These are phyloP conservation scores for Lycodopsis pacificus DNA, from an alignment of 2,797 vertebrate species.

Conservation along the genomic window DNA sequence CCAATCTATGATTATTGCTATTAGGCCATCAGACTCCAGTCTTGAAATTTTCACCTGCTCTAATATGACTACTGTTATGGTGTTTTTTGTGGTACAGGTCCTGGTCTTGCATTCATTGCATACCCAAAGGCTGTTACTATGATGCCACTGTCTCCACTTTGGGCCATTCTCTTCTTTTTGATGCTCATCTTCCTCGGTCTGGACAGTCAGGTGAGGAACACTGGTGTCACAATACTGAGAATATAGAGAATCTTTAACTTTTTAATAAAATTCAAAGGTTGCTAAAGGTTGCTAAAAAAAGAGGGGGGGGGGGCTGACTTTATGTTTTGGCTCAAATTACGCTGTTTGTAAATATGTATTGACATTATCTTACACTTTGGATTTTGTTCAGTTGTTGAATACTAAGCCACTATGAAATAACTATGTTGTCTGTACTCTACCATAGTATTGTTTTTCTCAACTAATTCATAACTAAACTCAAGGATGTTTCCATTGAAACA, in stretches of 20 bases:
- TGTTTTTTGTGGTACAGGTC: slow-evolving; percentile 81
- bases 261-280: not conserved
- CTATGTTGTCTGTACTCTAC: not conserved
- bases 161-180: slow-evolving; percentile 98
- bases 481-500: not conserved
- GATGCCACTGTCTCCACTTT: slow-evolving; percentile 97
- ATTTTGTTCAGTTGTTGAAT: not conserved
- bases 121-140: slow-evolving; percentile 99
- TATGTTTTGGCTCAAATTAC: not conserved
- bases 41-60: not conserved
- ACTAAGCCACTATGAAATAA: not conserved
- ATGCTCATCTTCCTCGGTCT: slow-evolving; percentile 99
- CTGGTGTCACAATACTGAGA: not conserved
- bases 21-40: not conserved
- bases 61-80: not conserved
- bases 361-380: not conserved
- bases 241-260: not conserved
- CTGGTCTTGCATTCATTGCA: slow-evolving; percentile 97
- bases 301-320: not conserved
- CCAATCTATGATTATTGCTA: not conserved
- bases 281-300: not conserved
- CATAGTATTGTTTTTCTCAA: not conserved
- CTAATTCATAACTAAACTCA: not conserved
- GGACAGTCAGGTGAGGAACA: slow-evolving; percentile 92
- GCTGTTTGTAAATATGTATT: not conserved